phyloP scores from a whole-genome alignment of 2,888 invertebrate species.

The Myopa tessellatipennis region DNA sequence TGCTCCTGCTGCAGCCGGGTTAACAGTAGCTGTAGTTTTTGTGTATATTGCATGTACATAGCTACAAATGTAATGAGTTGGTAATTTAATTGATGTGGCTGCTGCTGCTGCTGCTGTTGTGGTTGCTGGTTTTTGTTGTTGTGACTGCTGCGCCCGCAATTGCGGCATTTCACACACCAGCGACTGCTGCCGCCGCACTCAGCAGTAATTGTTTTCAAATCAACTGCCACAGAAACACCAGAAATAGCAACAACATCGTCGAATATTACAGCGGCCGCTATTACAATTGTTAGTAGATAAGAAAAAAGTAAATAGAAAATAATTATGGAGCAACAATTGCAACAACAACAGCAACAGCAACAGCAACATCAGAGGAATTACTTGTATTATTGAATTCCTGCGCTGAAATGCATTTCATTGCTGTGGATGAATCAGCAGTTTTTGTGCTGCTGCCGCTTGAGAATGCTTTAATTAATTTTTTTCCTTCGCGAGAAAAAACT shows the following conservation, averaged over 20 bases:
- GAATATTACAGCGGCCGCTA: background rate
- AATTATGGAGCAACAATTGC: slow-evolving; percentile 33
- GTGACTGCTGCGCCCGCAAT: slow-evolving; percentile 12
- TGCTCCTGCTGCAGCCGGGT: slow-evolving; percentile 10
- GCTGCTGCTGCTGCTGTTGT: background rate
- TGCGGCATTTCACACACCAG: slow-evolving; percentile 35
- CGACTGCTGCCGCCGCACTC: slow-evolving; percentile 28
- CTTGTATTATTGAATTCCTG: slow-evolving; percentile 35
- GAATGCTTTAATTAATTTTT: slow-evolving; percentile 34
- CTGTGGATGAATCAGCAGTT: slow-evolving; percentile 5
- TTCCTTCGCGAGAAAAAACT: background rate
- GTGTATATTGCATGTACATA: background rate
- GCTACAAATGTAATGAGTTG: slow-evolving; percentile 18
- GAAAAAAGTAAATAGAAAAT: slow-evolving; percentile 20
- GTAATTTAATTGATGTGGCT: slow-evolving; percentile 34
- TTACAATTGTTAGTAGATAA: slow-evolving; percentile 6
- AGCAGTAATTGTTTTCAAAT: slow-evolving; percentile 36
- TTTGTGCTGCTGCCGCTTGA: background rate
- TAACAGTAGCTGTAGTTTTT: slow-evolving; percentile 15
- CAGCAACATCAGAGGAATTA: slow-evolving; percentile 10
- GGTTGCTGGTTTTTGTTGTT: background rate
- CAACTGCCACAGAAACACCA: slow-evolving; percentile 23
- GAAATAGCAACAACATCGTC: background rate
- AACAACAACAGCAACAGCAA: slow-evolving; percentile 23
- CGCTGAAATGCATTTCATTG: slow-evolving; percentile 35